Conservation (phyloP, 2,888 invertebrate genomes). For the Capitulum mitella region DNA sequence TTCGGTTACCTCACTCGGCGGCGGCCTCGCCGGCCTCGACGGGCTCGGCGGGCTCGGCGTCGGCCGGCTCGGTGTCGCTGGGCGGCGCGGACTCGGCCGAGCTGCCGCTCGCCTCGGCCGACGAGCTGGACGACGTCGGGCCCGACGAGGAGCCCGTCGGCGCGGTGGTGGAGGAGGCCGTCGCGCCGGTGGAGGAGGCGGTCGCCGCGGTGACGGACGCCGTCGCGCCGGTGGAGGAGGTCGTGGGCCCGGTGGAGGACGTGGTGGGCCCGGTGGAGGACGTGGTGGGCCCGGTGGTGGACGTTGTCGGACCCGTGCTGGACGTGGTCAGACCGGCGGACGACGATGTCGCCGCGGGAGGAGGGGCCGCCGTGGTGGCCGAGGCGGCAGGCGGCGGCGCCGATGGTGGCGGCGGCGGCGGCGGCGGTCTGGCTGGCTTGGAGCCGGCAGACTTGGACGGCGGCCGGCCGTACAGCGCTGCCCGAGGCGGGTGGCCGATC, state of each 20-base stretch:
- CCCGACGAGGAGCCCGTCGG: not conserved
- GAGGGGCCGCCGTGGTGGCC: not conserved
- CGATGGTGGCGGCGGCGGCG: not conserved
- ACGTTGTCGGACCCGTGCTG: not conserved
- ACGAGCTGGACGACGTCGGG: not conserved
- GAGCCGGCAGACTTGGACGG: not conserved
- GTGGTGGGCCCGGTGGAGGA: not conserved
- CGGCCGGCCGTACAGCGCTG: not conserved
- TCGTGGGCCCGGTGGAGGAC: not conserved
- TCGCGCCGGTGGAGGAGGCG: not conserved
- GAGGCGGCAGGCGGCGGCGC: not conserved
- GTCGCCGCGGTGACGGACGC: not conserved
- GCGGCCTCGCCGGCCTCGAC: no score
- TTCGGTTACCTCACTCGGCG: no score
- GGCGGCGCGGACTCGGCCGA: constrained; percentile 6
- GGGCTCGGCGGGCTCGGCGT: no score
- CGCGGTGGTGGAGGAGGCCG: not conserved
- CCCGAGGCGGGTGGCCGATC: constrained; percentile 15
- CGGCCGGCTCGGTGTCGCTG: not conserved
- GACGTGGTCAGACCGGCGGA: not conserved
- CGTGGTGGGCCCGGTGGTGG: constrained; percentile 2
- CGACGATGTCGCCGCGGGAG: not conserved
- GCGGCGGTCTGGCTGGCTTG: not conserved
- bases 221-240: not conserved
- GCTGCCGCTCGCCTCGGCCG: not conserved